Evolutionary conservation across 2,797 vertebrate genomes (phyloP).

Genomic region (Chanos chanos): DNA sequence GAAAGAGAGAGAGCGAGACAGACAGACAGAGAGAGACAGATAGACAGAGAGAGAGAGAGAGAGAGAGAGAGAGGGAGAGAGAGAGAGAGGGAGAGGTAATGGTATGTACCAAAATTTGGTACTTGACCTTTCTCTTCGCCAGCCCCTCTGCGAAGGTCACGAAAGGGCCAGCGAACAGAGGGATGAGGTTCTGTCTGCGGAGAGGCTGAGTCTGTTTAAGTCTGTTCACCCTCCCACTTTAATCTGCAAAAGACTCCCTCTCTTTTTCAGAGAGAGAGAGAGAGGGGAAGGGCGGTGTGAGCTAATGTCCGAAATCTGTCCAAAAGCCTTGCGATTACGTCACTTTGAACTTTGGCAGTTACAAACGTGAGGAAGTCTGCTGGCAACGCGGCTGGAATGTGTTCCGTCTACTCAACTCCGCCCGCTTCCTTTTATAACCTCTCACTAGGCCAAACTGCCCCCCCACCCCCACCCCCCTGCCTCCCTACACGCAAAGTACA

Average conservation of each 20-base stretch:
- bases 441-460: background rate
- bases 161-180: too few species aligned
- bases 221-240: background rate
- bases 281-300: constrained; percentile 5
- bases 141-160: too few species aligned
- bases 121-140: too few species aligned
- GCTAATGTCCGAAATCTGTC: background rate
- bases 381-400: constrained; percentile 8
- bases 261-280: background rate
- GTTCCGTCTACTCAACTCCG: constrained; percentile 1
- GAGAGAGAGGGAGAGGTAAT: too few species aligned
- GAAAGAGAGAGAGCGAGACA: too few species aligned
- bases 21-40: too few species aligned
- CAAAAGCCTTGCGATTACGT: constrained; percentile 20
- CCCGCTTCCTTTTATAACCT: background rate
- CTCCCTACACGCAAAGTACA: too few species aligned
- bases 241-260: background rate
- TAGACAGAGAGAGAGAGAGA: too few species aligned
- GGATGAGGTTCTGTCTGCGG: too few species aligned
- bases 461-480: background rate
- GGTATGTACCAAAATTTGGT: too few species aligned
- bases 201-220: background rate
- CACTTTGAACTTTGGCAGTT: constrained; percentile 1
- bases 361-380: constrained; percentile 20
- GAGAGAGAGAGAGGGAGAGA: too few species aligned